Evolutionary conservation across 2,113 vertebrate genomes (phyloP).

Genomic region (Capreolus pygargus): DNA sequence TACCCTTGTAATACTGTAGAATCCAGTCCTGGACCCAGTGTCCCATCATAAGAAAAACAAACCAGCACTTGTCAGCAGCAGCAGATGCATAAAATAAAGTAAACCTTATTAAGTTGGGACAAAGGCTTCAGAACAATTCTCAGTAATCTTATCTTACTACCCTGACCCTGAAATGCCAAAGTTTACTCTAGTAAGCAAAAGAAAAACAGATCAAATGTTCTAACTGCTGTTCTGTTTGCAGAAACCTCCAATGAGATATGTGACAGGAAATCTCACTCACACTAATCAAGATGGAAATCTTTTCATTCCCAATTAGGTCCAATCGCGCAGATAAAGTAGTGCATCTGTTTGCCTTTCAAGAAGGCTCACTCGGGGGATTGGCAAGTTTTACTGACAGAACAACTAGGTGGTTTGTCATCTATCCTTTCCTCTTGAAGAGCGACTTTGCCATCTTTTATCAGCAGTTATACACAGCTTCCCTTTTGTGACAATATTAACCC

Average conservation of each 20-base stretch:
- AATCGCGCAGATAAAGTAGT: neutral
- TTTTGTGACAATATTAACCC: conserved; percentile 69
- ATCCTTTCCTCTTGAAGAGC: neutral
- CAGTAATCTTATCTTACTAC: neutral
- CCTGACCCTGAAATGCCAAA: neutral
- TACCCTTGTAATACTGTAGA: neutral
- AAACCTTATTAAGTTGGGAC: neutral
- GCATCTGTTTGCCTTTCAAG: conserved; percentile 38
- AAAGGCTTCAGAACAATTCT: neutral
- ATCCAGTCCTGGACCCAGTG: neutral
- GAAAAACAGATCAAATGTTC: neutral
- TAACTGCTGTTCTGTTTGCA: neutral
- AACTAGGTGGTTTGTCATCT: neutral
- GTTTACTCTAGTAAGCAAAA: neutral
- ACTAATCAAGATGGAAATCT: conserved; percentile 52
- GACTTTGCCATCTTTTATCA: conserved; percentile 39
- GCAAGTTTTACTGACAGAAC: neutral
- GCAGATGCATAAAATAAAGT: neutral
- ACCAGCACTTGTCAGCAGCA: neutral
- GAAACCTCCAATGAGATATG: neutral
- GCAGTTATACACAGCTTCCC: conserved; percentile 59
- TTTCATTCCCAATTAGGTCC: conserved; percentile 43
- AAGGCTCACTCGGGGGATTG: neutral
- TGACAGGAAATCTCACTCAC: neutral
- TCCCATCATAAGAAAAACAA: neutral